A percentile compares a stretch with the other conserved stretches of the same genome.
These are phyloP conservation scores for Ericerus pela DNA, from an alignment of 1,140 invertebrate species.

Conservation along the genomic window DNA sequence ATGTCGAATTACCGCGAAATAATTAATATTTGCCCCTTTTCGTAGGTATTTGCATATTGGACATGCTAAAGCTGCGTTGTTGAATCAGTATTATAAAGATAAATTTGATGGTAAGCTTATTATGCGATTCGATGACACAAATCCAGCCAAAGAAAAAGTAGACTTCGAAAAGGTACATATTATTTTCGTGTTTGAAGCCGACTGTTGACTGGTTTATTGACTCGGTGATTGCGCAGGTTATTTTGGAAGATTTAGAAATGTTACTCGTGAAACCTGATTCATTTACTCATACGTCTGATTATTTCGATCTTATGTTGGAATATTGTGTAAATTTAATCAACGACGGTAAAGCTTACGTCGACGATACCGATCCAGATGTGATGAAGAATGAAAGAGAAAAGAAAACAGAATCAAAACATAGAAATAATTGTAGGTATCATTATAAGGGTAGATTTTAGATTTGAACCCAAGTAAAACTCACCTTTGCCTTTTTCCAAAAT, in stretches of 20 bases:
- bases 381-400: conserved; percentile 94
- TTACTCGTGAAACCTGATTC: conserved; percentile 82
- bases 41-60: conserved; percentile 89
- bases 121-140: conserved; percentile 99
- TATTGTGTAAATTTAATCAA: conserved; percentile 81
- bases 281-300: conserved; percentile 91
- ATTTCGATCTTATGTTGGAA: conserved; percentile 82
- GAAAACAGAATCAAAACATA: conserved; percentile 68
- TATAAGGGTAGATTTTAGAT: no score
- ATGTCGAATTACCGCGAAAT: background rate
- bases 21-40: conserved; percentile 21
- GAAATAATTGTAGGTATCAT: conserved; percentile 72
- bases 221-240: conserved; percentile 62
- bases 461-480: no score
- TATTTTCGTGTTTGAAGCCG: no score
- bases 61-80: conserved; percentile 94
- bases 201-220: no score
- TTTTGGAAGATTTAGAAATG: conserved; percentile 84
- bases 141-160: conserved; percentile 97
- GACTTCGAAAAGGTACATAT: conserved; percentile 75
- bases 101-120: conserved; percentile 87
- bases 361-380: conserved; percentile 82
- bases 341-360: conserved; percentile 83
- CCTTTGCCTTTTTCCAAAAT: no score
- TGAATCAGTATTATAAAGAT: conserved; percentile 96